Base-by-base conservation (phyloP, 2,113 vertebrate genomes). In the Myrmecophaga tridactyla region DNA sequence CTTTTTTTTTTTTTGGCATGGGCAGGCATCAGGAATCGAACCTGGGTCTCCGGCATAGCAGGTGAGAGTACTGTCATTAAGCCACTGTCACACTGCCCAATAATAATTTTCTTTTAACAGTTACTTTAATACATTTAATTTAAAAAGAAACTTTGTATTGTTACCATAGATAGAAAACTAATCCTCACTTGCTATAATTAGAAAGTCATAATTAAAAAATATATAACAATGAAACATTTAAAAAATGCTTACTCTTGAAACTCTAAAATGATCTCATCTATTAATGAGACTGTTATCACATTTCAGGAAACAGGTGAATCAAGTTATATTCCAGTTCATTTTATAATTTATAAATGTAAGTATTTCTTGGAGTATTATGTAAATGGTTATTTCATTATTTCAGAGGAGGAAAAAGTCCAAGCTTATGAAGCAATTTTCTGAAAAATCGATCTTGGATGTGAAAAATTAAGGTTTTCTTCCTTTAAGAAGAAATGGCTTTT, bases 301-400 rank as follows among this genome's bases (percentile, higher is more conserved):
- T 9, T 86, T 82, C 46, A 25, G 62, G 48, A 63, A 89, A 86
- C 13, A 78, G 20, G 20, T 62, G 21, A 53, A 86, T 82, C 89
- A 81, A 95, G 67, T 41, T 20, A 20, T n/a, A 31, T 75, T 84
- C 87, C 75, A 92, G 70, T 77, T 8, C 31, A 75, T 21, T 78
- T 95, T 90, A 31, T 77, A 21, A 63, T 65, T 91, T 86, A 53
- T 56, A 93, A 56, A 82, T 77, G 10, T 41, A 60, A 82, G 5
- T 72, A 63, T 73, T 84, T 94, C 39, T 82, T 84, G 25, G 21
- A 36, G 6, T 63, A 34, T 73, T 20, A 69, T 39, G 23, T 11
- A 69, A 92, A 91, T 83, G 21, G 14, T 88, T 84, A 90, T 73
- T 96, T 92, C 25, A 23, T 92, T 94, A 90, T 53, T 92, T 81